Evolutionary conservation across 1,140 invertebrate genomes (phyloP).

Genomic region (Panulirus ornatus): DNA sequence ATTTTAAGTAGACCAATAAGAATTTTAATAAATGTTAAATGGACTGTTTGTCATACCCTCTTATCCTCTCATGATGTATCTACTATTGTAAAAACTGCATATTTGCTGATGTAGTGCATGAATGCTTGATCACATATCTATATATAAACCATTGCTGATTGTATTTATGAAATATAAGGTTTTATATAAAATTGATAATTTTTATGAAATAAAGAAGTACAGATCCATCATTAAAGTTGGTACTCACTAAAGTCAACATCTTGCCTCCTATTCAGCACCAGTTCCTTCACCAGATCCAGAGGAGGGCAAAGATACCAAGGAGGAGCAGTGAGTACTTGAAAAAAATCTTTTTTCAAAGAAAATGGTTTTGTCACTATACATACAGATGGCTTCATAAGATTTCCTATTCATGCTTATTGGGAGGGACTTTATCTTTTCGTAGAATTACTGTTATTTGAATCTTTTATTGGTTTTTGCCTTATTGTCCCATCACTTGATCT

Average conservation of each 20-base stretch:
- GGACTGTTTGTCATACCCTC: conserved; percentile 16
- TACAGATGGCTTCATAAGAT: too few relatives aligned
- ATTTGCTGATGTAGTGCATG: conserved; percentile 33
- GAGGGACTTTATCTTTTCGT: too few relatives aligned
- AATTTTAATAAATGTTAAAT: conserved; percentile 73
- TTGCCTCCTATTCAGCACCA: conserved; percentile 50
- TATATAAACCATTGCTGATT: background rate
- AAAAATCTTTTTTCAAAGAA: too few relatives aligned
- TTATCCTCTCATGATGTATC: conserved; percentile 68
- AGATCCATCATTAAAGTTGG: too few relatives aligned
- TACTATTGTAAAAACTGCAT: conserved; percentile 7
- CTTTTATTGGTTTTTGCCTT: too few relatives aligned
- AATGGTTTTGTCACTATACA: too few relatives aligned
- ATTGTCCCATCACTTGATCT: too few relatives aligned
- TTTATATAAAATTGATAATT: too few relatives aligned
- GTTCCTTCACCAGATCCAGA: conserved; percentile 43
- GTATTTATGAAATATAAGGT: background rate
- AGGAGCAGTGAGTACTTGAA: conserved; percentile 62
- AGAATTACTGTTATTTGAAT: too few relatives aligned
- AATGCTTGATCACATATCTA: background rate
- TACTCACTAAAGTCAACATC: conserved; percentile 29
- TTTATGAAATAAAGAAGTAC: too few relatives aligned
- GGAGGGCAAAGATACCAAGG: conserved; percentile 58
- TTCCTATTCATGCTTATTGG: too few relatives aligned
- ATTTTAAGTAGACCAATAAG: conserved; percentile 68